Conservation (phyloP, 2,888 invertebrate species). For the Scaeva pyrastri region DNA sequence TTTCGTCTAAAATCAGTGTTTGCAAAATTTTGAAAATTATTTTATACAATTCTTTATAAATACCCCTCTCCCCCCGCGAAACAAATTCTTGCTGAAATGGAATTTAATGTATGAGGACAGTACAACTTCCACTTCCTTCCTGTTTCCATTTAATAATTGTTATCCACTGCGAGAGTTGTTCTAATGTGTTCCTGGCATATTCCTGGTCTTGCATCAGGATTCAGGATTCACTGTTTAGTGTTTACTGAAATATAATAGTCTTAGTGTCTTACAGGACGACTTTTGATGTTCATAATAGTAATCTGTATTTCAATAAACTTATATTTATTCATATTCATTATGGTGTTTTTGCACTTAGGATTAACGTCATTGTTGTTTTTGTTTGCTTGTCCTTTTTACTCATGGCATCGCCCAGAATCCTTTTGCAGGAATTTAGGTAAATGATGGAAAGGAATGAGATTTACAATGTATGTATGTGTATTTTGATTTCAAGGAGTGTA, state of each 20-base stretch:
- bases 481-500: no score
- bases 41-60: constrained; percentile 33
- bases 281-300: no score
- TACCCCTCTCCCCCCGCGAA: not conserved
- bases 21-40: constrained; percentile 49
- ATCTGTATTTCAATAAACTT: no score
- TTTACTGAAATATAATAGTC: not conserved
- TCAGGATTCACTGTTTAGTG: constrained; percentile 20
- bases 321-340: no score
- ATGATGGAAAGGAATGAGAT: no score
- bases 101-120: constrained; percentile 55
- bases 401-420: no score
- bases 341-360: no score
- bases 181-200: constrained; percentile 12
- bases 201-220: not conserved
- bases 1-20: constrained; percentile 13
- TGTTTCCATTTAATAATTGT: constrained; percentile 58
- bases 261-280: no score
- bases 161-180: constrained; percentile 28
- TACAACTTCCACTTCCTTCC: constrained; percentile 4
- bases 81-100: constrained; percentile 49
- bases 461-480: no score
- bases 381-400: no score
- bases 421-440: no score
- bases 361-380: no score